Evolutionary conservation across 2,888 invertebrate species (phyloP).

Genomic region (Pyrgus malvae): DNA sequence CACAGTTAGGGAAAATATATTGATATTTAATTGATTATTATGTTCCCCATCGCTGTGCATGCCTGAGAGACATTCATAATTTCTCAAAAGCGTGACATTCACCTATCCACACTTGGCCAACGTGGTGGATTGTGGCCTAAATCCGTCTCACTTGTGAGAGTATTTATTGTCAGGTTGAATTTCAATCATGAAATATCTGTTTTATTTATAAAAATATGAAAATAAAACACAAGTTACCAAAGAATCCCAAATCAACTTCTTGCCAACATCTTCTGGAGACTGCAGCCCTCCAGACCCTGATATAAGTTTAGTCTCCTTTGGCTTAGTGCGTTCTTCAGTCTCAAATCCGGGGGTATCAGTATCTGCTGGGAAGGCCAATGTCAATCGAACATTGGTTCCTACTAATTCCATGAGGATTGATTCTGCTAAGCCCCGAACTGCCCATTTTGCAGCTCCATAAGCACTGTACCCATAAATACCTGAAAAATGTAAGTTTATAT

Average conservation of each 20-base stretch:
- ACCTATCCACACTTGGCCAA: too few species aligned
- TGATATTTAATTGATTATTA: too few species aligned
- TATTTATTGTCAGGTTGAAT: too few species aligned
- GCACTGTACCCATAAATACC: conserved; percentile 96
- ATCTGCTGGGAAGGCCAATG: conserved; percentile 95
- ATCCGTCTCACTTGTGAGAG: too few species aligned
- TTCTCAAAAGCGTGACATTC: too few species aligned
- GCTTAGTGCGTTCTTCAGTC: conserved; percentile 92
- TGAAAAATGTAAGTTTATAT: conserved; percentile 45
- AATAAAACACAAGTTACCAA: conserved; percentile 77
- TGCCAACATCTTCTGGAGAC: conserved; percentile 90
- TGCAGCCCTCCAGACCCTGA: conserved; percentile 90
- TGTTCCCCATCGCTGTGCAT: too few species aligned
- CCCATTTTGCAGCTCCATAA: conserved; percentile 97
- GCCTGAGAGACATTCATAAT: too few species aligned
- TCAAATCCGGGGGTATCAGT: conserved; percentile 98
- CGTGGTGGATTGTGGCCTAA: too few species aligned
- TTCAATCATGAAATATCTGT: too few species aligned
- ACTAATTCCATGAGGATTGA: conserved; percentile 96
- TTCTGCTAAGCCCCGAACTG: conserved; percentile 96
- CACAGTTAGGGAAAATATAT: too few species aligned
- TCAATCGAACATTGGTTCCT: conserved; percentile 91
- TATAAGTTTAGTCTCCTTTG: conserved; percentile 92
- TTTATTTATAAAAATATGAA: too few species aligned
- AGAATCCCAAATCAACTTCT: conserved; percentile 89